Evolutionary conservation across 2,888 invertebrate genomes (phyloP).

Genomic region (Coremacera marginata): DNA sequence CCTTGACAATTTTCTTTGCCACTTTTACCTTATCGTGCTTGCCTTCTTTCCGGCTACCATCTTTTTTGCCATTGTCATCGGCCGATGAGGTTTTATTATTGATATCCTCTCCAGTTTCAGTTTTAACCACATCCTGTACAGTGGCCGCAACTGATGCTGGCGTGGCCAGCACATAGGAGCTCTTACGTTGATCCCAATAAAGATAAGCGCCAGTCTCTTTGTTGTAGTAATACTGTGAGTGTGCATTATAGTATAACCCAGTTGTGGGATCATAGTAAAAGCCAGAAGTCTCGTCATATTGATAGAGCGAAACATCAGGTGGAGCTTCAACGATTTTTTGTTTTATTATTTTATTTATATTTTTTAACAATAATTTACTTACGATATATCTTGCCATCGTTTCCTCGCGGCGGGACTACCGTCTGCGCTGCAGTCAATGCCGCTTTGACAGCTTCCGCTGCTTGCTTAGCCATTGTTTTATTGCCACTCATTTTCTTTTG

Average conservation of each 20-base stretch:
- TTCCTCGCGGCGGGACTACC: constrained; percentile 61
- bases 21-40: constrained; percentile 96
- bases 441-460: constrained; percentile 66
- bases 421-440: constrained; percentile 55
- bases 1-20: constrained; percentile 97
- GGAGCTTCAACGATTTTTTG: constrained; percentile 66
- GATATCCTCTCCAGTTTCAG: constrained; percentile 45
- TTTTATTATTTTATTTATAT: too few species aligned
- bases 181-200: constrained; percentile 89
- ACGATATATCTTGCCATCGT: constrained; percentile 67
- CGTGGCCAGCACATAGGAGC: constrained; percentile 71
- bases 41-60: constrained; percentile 73
- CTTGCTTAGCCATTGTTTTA: constrained; percentile 64
- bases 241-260: constrained; percentile 95
- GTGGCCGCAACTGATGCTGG: constrained; percentile 64
- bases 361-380: constrained; percentile 47
- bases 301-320: constrained; percentile 92
- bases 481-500: constrained; percentile 65
- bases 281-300: constrained; percentile 94
- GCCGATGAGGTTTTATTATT: constrained; percentile 38
- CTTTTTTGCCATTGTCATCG: constrained; percentile 59
- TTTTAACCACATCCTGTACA: constrained; percentile 55
- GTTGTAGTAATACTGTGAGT: constrained; percentile 96
- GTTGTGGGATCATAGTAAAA: constrained; percentile 96
- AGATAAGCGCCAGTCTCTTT: constrained; percentile 90